Evolutionary conservation across 2,888 invertebrate species (phyloP), one percentile per base, ranked within the genome.

Genomic region (Tetanocera ferruginea): DNA sequence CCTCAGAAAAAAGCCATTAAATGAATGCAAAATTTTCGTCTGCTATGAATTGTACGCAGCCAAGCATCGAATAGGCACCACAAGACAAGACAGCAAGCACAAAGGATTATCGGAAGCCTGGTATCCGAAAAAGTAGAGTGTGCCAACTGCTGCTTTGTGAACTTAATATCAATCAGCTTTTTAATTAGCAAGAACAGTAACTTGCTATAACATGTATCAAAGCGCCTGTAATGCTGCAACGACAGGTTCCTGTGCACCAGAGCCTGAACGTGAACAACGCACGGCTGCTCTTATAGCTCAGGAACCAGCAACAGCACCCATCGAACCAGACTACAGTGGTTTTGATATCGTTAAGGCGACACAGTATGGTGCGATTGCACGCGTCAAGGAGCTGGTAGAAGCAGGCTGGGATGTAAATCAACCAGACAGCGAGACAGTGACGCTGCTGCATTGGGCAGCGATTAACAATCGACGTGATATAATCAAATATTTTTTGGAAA

Each of bases 381-480:
- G 95, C 90, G 93, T 94, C 87, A 92, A 95, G 83, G 96, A 98
- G 89, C 91, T 99, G 43, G 93, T 99, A 5, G 98, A 98, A 86
- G 94, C 94, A 55, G 98, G 98, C 1, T 95, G 95, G 91, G 96
- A 98, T 91, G 97, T 98, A 17, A 98, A 98, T 90, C 94, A 96
- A 87, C 95, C 97, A 66, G 99, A 99, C 90, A 92, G 93, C 82
- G 99, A 99, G 90, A 98, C 97, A 70, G 98, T 99, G 76, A 98
- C 98, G 2, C 91, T 99, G 72, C 91, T 99, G n/a, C 99, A 99
- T 89, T 99, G 99, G 99, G 99, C 99, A 52, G 96, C 99, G 23
- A 99, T 99, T 87, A 99, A 99, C 90, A 99, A 99, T 91, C 93
- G 98, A 77, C 93, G 94, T 82, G 97, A 98, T 85, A 96, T 99